phyloP scores from a whole-genome alignment of 1,140 invertebrate species.

The Hypsibius dujardini region DNA sequence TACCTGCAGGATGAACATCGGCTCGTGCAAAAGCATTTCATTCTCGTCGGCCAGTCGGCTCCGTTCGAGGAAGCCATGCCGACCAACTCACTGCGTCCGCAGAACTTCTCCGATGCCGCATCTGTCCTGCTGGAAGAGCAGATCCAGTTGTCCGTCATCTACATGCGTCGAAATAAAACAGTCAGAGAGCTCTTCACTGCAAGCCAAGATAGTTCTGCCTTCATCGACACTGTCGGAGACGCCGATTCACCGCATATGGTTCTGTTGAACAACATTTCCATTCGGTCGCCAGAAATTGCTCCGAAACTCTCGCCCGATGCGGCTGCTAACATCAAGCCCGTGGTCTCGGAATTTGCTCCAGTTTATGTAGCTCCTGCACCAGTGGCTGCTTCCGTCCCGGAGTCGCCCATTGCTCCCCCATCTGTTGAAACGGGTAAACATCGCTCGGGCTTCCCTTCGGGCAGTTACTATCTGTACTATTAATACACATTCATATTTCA shows the following conservation, averaged over 20 bases:
- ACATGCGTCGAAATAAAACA: background rate
- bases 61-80: background rate
- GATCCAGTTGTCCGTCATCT: background rate
- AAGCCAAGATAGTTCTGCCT: background rate
- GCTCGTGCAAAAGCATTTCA: background rate
- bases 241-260: slow-evolving; percentile 4
- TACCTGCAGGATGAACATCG: background rate
- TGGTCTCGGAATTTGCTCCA: too few species aligned
- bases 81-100: background rate
- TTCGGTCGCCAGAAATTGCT: background rate
- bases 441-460: too few species aligned
- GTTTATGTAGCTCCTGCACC: too few species aligned
- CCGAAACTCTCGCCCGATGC: too few species aligned
- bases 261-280: slow-evolving; percentile 6
- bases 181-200: background rate
- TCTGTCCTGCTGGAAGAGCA: background rate
- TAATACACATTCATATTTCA: too few species aligned
- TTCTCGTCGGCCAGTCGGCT: slow-evolving; percentile 4
- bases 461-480: too few species aligned
- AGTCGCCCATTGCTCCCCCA: too few species aligned
- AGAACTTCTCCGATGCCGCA: background rate
- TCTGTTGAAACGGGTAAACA: too few species aligned
- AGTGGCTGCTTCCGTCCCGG: too few species aligned
- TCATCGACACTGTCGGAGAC: background rate
- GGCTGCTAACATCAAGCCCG: too few species aligned